phyloP scores from a whole-genome alignment of 53 echinoderm and acorn worm genomes.

The Luidia sarsii region DNA sequence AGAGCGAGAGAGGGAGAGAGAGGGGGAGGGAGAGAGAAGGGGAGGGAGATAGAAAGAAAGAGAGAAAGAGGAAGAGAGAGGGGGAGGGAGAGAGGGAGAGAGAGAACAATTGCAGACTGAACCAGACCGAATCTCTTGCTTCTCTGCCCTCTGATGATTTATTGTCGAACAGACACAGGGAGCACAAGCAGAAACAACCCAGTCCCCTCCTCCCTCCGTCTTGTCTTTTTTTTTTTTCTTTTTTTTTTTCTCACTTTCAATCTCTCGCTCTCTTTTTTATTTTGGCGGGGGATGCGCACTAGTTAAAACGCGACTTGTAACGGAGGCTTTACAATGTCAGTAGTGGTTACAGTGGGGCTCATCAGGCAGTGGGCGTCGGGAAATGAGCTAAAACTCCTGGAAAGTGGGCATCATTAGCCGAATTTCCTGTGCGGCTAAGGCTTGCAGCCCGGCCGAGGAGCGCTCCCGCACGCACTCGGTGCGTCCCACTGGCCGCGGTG shows the following conservation, averaged over 20 bases:
- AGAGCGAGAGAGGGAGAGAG: too few species aligned
- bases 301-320: slow-evolving; percentile 1
- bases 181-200: too few species aligned
- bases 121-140: too few species aligned
- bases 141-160: too few species aligned
- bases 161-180: too few species aligned
- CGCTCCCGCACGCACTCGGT: slow-evolving; percentile 5
- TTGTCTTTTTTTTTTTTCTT: not conserved
- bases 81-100: too few species aligned
- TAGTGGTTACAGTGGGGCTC: slow-evolving; percentile 47
- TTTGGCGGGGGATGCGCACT: too few species aligned
- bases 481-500: slow-evolving; percentile 1
- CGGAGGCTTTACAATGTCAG: slow-evolving; percentile 47
- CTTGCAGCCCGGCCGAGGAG: slow-evolving; percentile 20
- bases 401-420: slow-evolving; percentile 46
- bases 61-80: too few species aligned
- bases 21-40: too few species aligned
- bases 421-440: slow-evolving; percentile 52
- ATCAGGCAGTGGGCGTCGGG: slow-evolving; percentile 39
- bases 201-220: too few species aligned
- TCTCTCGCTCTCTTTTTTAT: not conserved
- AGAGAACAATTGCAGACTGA: too few species aligned
- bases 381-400: slow-evolving; percentile 57
- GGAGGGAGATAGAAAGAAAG: too few species aligned
- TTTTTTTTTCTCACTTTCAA: not conserved